Base-by-base conservation (phyloP, 2,113 vertebrate species). In the Pangasianodon hypophthalmus region DNA sequence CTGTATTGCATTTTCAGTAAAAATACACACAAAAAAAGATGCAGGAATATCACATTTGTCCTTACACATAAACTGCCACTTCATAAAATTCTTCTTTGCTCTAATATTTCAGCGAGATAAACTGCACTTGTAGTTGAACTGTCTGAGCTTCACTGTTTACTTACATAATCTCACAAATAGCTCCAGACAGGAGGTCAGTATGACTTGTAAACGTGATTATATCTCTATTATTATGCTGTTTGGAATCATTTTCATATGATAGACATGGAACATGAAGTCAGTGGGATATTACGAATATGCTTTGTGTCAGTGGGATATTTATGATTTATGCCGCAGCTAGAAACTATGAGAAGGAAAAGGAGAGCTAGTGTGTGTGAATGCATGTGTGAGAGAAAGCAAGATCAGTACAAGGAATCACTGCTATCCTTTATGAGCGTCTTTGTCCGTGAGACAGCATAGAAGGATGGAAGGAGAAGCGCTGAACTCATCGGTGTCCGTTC, bases 141-240 rank as follows among this genome's bases (percentile, higher is more conserved):
- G 58, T 79, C 58, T 83, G 46, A 81, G 7, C 37, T 62, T 69
- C 79, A 41, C 58, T 41, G 88, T 88, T 88, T 60, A 89, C 88
- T 54, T 60, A 84, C 69, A 41, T 85, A 77, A 85, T 62, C 82
- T 89, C 82, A 75, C 50, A 85, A 85, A 85, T 3, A 60, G 29
- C 64, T 77, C 26, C 41, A 85, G 82, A 88, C 88, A 88, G 81
- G 60, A 60, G 67, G 67, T 89, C 88, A 62, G 13, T 37, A 67
- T 62, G 37, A 37, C 44, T 89, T 32, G 62, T 62, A 62, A 77
- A 44, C 4, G 37, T 19, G 18, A 81, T 80, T 44, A 73, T 52
- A 88, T 77, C 44, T 60, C 88, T 37, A 52, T 19, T 48, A 48
- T 88, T 69, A 88, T 73, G 37, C 64, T 58, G 52, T 88, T 82